Evolutionary conservation across 2,797 vertebrate genomes (phyloP).

Genomic region (Poecile montanus): DNA sequence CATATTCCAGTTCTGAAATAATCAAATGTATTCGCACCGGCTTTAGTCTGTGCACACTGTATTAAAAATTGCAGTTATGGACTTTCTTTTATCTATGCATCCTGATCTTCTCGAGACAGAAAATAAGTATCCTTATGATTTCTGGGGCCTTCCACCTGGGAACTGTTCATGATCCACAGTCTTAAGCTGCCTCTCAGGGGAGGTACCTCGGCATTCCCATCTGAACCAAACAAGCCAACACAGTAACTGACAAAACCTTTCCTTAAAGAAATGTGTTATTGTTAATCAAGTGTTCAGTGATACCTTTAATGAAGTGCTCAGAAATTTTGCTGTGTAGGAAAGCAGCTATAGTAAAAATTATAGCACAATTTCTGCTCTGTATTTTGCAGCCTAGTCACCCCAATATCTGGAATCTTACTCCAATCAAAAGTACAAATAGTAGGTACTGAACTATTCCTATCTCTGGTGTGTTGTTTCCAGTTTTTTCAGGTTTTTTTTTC

Average conservation of each 20-base stretch:
- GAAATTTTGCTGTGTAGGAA: background rate
- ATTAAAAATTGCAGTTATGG: background rate
- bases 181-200: background rate
- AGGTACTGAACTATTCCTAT: background rate
- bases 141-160: background rate
- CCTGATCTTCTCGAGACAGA: background rate
- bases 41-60: background rate
- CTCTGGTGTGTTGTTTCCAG: rapidly evolving
- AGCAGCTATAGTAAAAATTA: background rate
- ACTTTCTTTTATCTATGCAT: background rate
- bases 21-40: background rate
- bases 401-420: background rate
- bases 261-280: background rate
- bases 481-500: background rate
- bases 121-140: background rate
- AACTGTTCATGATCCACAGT: background rate
- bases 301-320: background rate
- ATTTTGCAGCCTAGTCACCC: background rate
- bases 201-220: rapidly evolving
- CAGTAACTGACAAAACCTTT: background rate
- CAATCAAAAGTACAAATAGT: background rate
- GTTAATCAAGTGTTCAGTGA: background rate
- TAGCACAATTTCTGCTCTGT: background rate
- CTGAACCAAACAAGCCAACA: background rate
- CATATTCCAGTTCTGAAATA: background rate